These are phyloP conservation scores for Rhyacophila evoluta DNA, from an alignment of 2,888 invertebrate genomes.

Conservation along the genomic window DNA sequence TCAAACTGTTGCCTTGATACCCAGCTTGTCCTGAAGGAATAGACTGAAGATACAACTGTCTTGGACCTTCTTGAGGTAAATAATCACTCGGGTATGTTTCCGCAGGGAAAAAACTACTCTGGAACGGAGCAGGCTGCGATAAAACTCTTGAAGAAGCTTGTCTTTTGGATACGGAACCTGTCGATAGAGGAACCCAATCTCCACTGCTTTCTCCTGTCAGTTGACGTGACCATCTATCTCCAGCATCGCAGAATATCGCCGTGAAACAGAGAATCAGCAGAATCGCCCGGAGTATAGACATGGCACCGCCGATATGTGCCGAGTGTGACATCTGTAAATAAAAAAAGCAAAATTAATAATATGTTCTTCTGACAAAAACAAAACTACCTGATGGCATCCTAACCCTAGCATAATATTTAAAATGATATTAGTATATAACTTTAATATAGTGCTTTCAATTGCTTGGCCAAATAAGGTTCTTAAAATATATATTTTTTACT, in stretches of 20 bases:
- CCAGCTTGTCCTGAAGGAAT: conserved; percentile 37
- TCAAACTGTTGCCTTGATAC: conserved; percentile 35
- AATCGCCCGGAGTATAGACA: background rate
- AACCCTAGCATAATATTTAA: too few species aligned
- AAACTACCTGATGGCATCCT: too few species aligned
- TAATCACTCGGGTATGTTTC: conserved; percentile 49
- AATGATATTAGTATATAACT: too few species aligned
- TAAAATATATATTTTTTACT: too few species aligned
- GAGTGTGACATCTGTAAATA: conserved; percentile 42
- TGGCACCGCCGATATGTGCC: conserved; percentile 37
- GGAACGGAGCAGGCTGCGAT: conserved; percentile 47
- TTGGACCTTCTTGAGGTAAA: conserved; percentile 47
- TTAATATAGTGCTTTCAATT: too few species aligned
- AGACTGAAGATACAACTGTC: conserved; percentile 50
- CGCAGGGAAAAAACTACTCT: conserved; percentile 49
- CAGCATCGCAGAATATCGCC: background rate
- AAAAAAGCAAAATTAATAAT: background rate
- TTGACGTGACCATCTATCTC: conserved; percentile 50
- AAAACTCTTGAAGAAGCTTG: conserved; percentile 50
- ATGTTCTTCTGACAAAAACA: too few species aligned
- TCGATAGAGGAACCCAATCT: conserved; percentile 51
- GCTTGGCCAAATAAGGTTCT: too few species aligned
- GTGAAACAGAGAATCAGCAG: background rate
- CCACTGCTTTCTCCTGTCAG: conserved; percentile 40
- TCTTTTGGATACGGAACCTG: conserved; percentile 35